Percentiles rank a stretch among this genome's conserved stretches.
These are phyloP conservation scores for Theristicus caerulescens DNA, from an alignment of 2,113 vertebrate genomes.

Conservation along the genomic window DNA sequence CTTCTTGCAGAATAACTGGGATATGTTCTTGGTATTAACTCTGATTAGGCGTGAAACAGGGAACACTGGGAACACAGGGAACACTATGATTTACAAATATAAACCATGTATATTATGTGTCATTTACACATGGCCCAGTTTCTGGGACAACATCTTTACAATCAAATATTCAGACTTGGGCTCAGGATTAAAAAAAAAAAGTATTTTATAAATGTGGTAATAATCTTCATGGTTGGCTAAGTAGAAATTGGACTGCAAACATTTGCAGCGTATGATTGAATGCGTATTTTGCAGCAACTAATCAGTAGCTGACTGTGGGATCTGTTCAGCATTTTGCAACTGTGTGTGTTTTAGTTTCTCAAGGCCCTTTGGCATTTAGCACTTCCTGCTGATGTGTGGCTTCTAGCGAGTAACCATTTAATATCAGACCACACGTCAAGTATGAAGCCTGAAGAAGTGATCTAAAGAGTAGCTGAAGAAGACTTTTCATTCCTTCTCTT, in stretches of 20 bases:
- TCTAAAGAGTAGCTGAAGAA: not conserved
- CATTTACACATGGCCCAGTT: not conserved
- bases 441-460: not conserved
- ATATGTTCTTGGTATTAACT: not conserved
- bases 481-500: not conserved
- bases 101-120: not conserved
- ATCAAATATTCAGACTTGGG: not conserved
- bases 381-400: constrained; percentile 50
- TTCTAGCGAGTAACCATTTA: constrained; percentile 33
- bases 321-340: constrained; percentile 13
- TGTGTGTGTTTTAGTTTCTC: constrained; percentile 2
- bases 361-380: constrained; percentile 31
- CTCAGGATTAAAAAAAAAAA: not conserved
- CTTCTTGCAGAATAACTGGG: not conserved
- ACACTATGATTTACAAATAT: not conserved
- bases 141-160: not conserved
- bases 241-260: not conserved
- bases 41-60: not conserved
- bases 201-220: not conserved
- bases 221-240: not conserved
- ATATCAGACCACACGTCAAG: not conserved
- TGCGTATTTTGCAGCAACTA: not conserved
- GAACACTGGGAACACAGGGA: not conserved
- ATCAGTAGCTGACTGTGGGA: not conserved
- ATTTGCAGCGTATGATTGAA: not conserved